phyloP scores from a whole-genome alignment of 2,113 vertebrate species.

The Pica pica region DNA sequence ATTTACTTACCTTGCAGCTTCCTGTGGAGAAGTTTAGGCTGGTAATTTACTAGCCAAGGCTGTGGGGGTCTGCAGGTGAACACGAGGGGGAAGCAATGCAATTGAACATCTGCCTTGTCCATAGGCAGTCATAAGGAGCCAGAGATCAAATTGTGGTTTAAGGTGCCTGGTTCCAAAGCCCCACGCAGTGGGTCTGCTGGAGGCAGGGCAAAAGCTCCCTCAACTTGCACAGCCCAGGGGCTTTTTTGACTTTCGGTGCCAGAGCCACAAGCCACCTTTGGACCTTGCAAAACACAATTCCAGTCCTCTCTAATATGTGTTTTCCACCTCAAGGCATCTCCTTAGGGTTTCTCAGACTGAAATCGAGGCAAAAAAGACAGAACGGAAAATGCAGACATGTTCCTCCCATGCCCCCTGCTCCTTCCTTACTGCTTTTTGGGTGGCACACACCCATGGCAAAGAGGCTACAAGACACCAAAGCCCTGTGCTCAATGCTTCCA shows the following conservation, averaged over 20 bases:
- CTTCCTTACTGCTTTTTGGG: background rate
- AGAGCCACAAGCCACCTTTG: background rate
- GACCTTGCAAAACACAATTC: background rate
- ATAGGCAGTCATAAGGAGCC: background rate
- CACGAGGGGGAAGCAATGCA: background rate
- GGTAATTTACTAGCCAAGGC: background rate
- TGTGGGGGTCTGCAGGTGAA: background rate
- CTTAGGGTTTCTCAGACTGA: background rate
- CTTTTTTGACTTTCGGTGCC: background rate
- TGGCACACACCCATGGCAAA: background rate
- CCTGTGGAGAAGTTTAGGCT: background rate
- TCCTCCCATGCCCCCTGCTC: background rate
- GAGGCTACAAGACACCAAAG: background rate
- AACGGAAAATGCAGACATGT: background rate
- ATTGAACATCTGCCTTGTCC: background rate
- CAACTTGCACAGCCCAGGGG: fast-evolving
- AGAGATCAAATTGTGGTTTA: background rate
- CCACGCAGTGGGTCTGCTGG: background rate
- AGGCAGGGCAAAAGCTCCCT: background rate
- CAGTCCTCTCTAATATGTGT: background rate
- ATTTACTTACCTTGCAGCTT: slow-evolving; percentile 22
- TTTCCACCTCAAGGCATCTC: background rate
- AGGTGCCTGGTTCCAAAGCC: background rate
- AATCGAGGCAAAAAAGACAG: background rate
- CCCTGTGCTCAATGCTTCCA: background rate